Evolutionary conservation across 2,113 vertebrate genomes (phyloP).

Genomic region (Mormyrus iriodes): DNA sequence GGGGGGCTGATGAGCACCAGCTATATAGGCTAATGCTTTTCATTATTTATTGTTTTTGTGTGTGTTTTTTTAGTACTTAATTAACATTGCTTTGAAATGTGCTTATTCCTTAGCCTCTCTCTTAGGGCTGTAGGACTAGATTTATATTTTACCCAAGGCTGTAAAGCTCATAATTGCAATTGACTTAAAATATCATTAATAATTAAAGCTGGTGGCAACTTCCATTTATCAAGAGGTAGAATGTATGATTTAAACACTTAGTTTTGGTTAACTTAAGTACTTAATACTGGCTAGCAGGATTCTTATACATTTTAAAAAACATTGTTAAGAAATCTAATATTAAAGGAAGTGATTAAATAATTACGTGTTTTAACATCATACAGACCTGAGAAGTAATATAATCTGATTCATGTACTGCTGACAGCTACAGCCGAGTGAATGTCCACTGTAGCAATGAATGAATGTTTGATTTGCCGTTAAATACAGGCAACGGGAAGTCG

Average conservation of each 20-base stretch:
- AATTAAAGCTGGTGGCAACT: slow-evolving; percentile 61
- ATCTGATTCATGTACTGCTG: neutral
- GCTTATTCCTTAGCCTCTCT: slow-evolving; percentile 59
- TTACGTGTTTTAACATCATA: neutral
- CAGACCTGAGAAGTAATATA: neutral
- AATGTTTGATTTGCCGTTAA: neutral
- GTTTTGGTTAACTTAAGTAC: slow-evolving; percentile 30
- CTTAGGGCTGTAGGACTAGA: slow-evolving; percentile 61
- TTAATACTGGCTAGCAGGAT: slow-evolving; percentile 1
- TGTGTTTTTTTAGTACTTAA: slow-evolving; percentile 53
- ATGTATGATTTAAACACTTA: slow-evolving; percentile 57
- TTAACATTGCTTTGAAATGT: slow-evolving; percentile 61
- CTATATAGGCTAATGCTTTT: slow-evolving; percentile 24
- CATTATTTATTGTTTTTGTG: slow-evolving; percentile 38
- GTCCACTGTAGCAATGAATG: neutral
- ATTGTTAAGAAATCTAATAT: neutral
- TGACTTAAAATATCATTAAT: slow-evolving; percentile 67
- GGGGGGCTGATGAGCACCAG: neutral
- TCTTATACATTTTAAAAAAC: neutral
- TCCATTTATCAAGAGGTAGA: slow-evolving; percentile 59
- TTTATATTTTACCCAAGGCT: slow-evolving; percentile 65
- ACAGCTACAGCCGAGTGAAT: neutral
- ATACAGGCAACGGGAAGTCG: neutral
- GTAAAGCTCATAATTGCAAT: slow-evolving; percentile 68
- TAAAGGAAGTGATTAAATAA: neutral